phyloP scores from a whole-genome alignment of 2,888 invertebrate species.

The Acrobeloides nanus region DNA sequence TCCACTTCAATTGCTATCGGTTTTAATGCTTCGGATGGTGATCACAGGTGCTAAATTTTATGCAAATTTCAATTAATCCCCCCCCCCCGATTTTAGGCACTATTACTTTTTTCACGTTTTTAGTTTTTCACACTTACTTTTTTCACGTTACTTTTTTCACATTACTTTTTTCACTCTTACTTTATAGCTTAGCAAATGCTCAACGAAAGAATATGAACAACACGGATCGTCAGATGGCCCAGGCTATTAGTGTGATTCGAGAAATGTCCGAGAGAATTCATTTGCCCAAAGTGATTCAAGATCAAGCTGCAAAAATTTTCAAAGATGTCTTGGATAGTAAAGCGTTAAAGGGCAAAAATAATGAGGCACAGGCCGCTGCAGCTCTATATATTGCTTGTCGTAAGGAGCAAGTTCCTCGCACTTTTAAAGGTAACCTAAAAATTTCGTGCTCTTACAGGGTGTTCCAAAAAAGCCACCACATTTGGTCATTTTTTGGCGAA shows the following conservation, averaged over 20 bases:
- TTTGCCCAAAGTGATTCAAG: constrained; percentile 89
- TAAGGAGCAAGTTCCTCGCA: constrained; percentile 94
- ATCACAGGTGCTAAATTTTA: constrained; percentile 27
- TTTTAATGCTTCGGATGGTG: constrained; percentile 48
- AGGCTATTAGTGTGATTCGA: constrained; percentile 90
- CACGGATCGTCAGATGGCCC: constrained; percentile 85
- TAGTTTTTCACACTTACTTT: no score
- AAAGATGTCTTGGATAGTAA: constrained; percentile 66
- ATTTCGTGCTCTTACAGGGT: no score
- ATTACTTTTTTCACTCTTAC: not conserved
- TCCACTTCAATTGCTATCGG: constrained; percentile 80
- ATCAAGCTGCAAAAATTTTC: constrained; percentile 88
- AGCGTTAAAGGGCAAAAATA: constrained; percentile 66
- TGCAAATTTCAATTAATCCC: no score
- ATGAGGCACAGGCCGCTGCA: constrained; percentile 96
- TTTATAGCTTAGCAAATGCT: constrained; percentile 46
- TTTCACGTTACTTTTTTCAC: no score
- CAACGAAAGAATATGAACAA: constrained; percentile 67
- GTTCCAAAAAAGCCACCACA: no score
- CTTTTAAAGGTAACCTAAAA: constrained; percentile 74
- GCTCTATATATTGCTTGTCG: constrained; percentile 97
- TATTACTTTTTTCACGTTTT: no score
- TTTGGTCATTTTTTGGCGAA: no score
- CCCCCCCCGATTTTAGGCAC: no score
- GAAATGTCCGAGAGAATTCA: constrained; percentile 98